Percentiles rank a stretch among this genome's conserved stretches.
These are phyloP conservation scores for Eupithecia vulgata DNA, from an alignment of 2,888 invertebrate species.

Conservation along the genomic window DNA sequence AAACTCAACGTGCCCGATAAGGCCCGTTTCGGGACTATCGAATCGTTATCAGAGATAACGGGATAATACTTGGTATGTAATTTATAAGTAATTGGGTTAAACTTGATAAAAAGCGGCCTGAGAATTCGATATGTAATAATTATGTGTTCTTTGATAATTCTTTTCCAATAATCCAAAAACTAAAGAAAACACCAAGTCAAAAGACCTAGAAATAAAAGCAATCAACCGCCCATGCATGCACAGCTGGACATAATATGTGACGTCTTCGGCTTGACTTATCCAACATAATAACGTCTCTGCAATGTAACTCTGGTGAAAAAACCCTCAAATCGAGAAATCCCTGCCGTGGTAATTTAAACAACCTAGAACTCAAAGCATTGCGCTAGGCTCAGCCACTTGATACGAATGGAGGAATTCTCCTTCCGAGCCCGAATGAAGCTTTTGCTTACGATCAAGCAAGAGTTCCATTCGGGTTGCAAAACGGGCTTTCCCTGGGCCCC, in stretches of 20 bases:
- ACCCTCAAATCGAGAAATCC: neutral
- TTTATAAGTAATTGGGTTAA: slow-evolving; percentile 74
- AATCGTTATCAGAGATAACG: slow-evolving; percentile 39
- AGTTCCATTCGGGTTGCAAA: neutral
- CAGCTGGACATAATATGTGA: no score
- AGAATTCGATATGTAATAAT: slow-evolving; percentile 16
- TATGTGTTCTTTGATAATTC: neutral
- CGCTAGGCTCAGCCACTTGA: neutral
- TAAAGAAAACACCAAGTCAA: neutral
- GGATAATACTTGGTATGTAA: slow-evolving; percentile 54
- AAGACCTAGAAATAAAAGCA: neutral
- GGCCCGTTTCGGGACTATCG: slow-evolving; percentile 56
- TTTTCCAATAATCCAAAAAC: neutral
- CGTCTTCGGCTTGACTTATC: no score
- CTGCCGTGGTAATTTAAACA: neutral
- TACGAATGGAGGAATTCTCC: neutral
- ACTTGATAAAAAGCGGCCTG: slow-evolving; percentile 46
- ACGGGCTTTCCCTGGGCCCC: neutral
- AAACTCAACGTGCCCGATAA: slow-evolving; percentile 46
- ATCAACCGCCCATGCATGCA: no score
- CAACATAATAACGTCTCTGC: neutral
- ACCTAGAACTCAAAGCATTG: neutral
- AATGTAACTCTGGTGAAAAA: neutral
- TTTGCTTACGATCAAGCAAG: no score
- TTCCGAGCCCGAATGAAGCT: no score